phyloP scores from a whole-genome alignment of 2,888 invertebrate genomes.

The Oxycera nigricornis region DNA sequence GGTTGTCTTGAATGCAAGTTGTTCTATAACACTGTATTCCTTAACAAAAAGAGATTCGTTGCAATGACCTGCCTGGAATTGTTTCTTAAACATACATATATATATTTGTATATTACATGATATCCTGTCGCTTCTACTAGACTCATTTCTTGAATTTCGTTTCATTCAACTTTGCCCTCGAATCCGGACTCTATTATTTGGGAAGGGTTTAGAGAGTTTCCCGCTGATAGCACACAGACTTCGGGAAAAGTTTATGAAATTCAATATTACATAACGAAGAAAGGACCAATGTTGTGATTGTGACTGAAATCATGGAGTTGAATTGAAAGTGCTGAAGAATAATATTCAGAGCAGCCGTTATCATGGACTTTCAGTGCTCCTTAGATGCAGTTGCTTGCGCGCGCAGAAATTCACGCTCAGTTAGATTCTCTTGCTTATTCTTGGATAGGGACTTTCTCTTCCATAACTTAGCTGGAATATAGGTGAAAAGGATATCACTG shows the following conservation, averaged over 20 bases:
- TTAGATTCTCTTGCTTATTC: too few species aligned
- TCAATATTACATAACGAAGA: constrained; percentile 13
- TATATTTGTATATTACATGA: too few species aligned
- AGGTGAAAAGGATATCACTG: too few species aligned
- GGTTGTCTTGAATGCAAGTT: constrained; percentile 2
- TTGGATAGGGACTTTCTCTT: too few species aligned
- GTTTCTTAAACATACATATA: too few species aligned
- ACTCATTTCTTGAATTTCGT: too few species aligned
- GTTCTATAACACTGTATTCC: neutral
- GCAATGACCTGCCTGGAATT: neutral
- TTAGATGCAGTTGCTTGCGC: constrained; percentile 38
- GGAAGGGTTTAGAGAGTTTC: too few species aligned
- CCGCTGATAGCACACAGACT: too few species aligned
- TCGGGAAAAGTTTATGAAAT: too few species aligned
- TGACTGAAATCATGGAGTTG: neutral
- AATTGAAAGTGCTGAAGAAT: constrained; percentile 10
- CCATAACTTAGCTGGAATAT: too few species aligned
- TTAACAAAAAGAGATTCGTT: neutral
- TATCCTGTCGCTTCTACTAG: too few species aligned
- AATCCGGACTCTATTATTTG: neutral
- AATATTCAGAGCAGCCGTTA: neutral
- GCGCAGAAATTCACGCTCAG: constrained; percentile 1
- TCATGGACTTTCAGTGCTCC: neutral
- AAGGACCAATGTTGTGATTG: neutral
- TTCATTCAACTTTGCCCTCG: neutral